These are phyloP conservation scores for Smittia sp. DNA, from an alignment of 2,888 invertebrate genomes.

Conservation along the genomic window DNA sequence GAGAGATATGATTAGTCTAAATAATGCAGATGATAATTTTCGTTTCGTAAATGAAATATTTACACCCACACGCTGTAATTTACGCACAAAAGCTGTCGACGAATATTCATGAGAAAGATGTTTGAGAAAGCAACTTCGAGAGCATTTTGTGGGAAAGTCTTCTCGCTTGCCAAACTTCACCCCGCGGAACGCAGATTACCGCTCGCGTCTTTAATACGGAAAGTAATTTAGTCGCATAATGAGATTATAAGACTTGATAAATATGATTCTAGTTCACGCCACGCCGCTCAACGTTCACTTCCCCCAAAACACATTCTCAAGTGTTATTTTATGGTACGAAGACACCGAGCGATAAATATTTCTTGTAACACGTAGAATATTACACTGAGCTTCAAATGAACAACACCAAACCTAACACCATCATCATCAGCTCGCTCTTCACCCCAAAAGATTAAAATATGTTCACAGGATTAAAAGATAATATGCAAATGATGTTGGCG, in stretches of 20 bases:
- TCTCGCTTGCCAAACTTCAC: background rate
- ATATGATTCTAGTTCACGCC: background rate
- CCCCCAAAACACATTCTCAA: background rate
- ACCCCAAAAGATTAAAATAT: constrained; percentile 7
- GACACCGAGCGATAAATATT: background rate
- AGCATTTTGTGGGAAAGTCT: background rate
- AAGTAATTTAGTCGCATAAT: constrained; percentile 22
- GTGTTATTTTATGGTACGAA: constrained; percentile 14
- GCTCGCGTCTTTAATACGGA: background rate
- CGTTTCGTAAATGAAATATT: background rate
- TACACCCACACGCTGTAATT: background rate
- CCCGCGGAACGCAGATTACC: background rate
- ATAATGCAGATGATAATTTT: constrained; percentile 3
- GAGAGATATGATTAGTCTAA: background rate
- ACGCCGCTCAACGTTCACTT: background rate
- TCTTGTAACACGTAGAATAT: background rate
- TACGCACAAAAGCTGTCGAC: background rate
- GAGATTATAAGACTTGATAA: constrained; percentile 26
- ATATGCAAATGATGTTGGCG: constrained; percentile 15
- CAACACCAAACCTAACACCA: constrained; percentile 7
- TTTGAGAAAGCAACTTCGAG: background rate
- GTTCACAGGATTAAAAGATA: constrained; percentile 4
- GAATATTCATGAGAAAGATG: constrained; percentile 6
- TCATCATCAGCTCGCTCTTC: background rate
- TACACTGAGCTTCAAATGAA: background rate